Percentiles rank a stretch among this genome's conserved stretches.
Evolutionary conservation across 1,140 invertebrate genomes (phyloP).

Genomic region (Ephestia elutella): DNA sequence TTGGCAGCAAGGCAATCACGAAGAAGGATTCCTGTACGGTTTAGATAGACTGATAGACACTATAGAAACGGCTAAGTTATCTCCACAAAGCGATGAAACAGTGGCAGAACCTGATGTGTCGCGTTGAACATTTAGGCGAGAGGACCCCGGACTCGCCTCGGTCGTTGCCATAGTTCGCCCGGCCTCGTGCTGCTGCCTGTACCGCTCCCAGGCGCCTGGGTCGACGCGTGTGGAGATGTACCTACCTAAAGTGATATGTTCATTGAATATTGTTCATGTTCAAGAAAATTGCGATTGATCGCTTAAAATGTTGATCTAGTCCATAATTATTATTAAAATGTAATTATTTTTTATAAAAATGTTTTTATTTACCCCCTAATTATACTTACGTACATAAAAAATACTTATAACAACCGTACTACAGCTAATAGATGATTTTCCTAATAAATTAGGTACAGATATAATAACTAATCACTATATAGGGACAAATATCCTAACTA

Average conservation of each 20-base stretch:
- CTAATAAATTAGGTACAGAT: too few relatives aligned
- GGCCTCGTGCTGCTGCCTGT: constrained; percentile 30
- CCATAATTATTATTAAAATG: constrained; percentile 49
- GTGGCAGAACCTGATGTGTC: constrained; percentile 56
- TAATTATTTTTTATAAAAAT: constrained; percentile 20
- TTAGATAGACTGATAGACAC: constrained; percentile 86
- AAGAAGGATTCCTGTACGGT: constrained; percentile 94
- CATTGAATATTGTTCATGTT: constrained; percentile 27
- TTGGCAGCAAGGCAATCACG: constrained; percentile 94
- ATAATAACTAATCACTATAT: too few relatives aligned
- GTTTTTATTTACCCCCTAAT: constrained; percentile 20
- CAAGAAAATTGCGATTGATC: constrained; percentile 54
- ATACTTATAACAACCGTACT: too few relatives aligned
- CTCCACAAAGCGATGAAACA: constrained; percentile 29
- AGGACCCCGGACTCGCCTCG: constrained; percentile 53
- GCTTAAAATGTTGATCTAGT: constrained; percentile 62
- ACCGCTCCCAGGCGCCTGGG: constrained; percentile 32
- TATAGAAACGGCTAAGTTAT: constrained; percentile 54
- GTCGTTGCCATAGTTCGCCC: constrained; percentile 48
- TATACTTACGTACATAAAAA: background rate
- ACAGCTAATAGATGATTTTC: too few relatives aligned
- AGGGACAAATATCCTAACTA: too few relatives aligned
- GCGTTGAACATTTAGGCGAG: constrained; percentile 51
- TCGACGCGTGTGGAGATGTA: constrained; percentile 51
- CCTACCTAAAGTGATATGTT: constrained; percentile 60